A percentile compares a stretch with the other conserved stretches of the same genome.
Evolutionary conservation across 2,888 invertebrate species (phyloP).

Genomic region (Spatulosminthurus flaviceps): DNA sequence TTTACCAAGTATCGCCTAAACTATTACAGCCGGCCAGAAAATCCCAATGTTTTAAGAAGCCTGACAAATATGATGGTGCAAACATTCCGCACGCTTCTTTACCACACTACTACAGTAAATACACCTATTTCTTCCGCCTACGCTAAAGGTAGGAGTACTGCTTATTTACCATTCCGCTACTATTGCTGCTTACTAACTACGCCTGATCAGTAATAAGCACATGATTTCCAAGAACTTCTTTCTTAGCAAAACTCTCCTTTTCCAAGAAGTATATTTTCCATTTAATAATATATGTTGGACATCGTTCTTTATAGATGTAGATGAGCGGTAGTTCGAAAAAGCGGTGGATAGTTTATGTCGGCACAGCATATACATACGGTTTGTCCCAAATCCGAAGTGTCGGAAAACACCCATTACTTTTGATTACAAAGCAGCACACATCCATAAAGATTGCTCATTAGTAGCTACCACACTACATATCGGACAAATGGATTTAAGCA

Average conservation of each 20-base stretch:
- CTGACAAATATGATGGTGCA: conserved; percentile 45
- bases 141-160: too few species aligned
- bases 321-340: neutral
- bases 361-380: neutral
- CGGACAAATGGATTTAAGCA: neutral
- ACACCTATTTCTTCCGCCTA: too few species aligned
- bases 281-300: too few species aligned
- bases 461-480: neutral
- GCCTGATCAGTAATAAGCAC: neutral
- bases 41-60: conserved; percentile 7
- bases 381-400: conserved; percentile 31
- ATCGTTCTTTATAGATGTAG: too few species aligned
- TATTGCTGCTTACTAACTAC: neutral
- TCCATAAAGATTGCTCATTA: conserved; percentile 51
- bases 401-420: conserved; percentile 48
- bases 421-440: conserved; percentile 43
- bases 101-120: neutral
- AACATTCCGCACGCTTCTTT: conserved; percentile 42
- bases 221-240: neutral
- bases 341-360: neutral
- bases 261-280: too few species aligned
- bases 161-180: neutral
- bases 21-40: neutral
- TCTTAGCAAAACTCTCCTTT: neutral
- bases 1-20: neutral